Conservation (phyloP, 2,888 invertebrate species). For the Chorisops tibialis region DNA sequence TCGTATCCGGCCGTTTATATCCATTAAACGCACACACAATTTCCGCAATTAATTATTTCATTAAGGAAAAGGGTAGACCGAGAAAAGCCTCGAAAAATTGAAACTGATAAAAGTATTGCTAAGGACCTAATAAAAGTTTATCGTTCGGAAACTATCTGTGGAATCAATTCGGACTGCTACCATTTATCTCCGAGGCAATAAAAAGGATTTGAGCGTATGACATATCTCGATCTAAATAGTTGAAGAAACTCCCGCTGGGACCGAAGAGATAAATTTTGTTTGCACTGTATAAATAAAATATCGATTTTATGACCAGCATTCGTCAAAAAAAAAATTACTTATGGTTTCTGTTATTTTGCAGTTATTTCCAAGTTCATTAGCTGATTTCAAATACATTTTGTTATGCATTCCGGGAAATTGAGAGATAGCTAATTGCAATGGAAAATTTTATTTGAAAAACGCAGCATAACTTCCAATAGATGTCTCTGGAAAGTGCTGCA, state of each 20-base stretch:
- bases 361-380: too few species aligned
- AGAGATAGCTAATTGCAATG: too few species aligned
- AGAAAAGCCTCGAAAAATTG: conserved; percentile 21
- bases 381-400: too few species aligned
- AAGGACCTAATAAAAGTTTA: conserved; percentile 29
- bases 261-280: conserved; percentile 20
- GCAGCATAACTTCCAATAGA: too few species aligned
- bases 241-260: conserved; percentile 6
- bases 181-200: conserved; percentile 30
- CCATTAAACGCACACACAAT: conserved; percentile 11
- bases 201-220: conserved; percentile 31
- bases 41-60: conserved; percentile 18
- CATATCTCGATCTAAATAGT: conserved; percentile 29
- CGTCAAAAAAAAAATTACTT: too few species aligned
- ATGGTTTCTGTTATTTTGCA: too few species aligned
- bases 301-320: conserved; percentile 16
- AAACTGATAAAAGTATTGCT: conserved; percentile 11
- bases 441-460: too few species aligned
- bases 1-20: conserved; percentile 12
- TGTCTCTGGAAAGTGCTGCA: too few species aligned
- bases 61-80: conserved; percentile 11
- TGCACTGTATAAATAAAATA: background rate
- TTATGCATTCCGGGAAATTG: too few species aligned
- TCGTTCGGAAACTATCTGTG: conserved; percentile 31
- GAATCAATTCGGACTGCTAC: conserved; percentile 30